Base-by-base conservation (phyloP, 1,140 invertebrate genomes). In the Drosophila bipectinata region DNA sequence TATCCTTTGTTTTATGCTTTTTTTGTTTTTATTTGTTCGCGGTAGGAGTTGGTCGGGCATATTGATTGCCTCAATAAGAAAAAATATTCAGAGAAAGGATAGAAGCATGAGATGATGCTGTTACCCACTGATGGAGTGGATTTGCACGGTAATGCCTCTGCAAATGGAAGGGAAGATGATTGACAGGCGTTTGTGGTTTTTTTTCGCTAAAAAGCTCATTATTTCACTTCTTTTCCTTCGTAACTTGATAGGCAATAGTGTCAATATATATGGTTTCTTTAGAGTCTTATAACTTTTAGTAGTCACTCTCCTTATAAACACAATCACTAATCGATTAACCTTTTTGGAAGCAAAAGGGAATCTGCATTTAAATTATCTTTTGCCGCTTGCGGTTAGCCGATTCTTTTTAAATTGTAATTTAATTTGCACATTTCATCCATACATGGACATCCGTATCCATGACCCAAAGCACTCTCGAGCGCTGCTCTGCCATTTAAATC, bases 181-280 rank as follows among this genome's bases (percentile, higher is more conserved):
- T 74, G 72, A 64, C 72, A 74, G 72, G 51, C 71, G 49, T 75
- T 75, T 75, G 72, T 37, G 72, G 72, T 47, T 74, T 53, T 74
- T 53, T 32, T 39, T 52, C 41, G 52, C 47, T 52, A 57, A 56
- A 49, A 54, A 34, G 71, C 71, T 72, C 59, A 51, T 73, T 63
- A 73, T 56, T 52, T 51, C 12, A 28, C 21, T 48, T 56, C 24
- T 37, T 30, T 28, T 3, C 21, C 28, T 37, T 55, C 2, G 63
- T 68, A 68, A 69, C 44, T 54, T 24, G 48, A 68, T 68, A 68
- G 49, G 30, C 68, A 4, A 4, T 7, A 14, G 28, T 10, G 3
- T 18, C 34, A 21, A 21, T 21, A 21, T 21, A 21, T 21, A 21
- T 21, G 21, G 2, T 21, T 21, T 21, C 21, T 21, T 3, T 21